Evolutionary conservation across 2,797 vertebrate genomes (phyloP), one percentile per base, ranked within the genome.

Genomic region (Lycodopsis pacificus): DNA sequence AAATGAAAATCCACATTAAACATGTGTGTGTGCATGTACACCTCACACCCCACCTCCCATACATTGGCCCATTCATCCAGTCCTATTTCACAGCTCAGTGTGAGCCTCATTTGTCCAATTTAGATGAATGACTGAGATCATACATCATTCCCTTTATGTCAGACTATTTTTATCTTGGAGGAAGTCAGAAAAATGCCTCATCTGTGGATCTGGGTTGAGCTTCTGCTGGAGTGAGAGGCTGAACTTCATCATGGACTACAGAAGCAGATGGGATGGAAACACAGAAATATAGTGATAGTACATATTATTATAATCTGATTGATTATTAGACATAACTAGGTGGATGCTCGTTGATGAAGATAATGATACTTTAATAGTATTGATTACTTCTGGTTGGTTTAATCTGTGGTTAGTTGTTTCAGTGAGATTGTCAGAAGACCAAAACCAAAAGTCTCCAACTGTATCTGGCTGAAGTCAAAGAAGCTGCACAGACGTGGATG

Each of bases 81-180:
- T 25, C 36, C 64, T 75, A 40, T 71, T 85, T 93, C 87, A 83
- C 88, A 81, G 83, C 78, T 90, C 87, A 79, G 76, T 87, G 84
- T 87, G 87, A 87, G 84, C 86, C 92, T 93, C 87, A 88, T 93
- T 93, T 89, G 89, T 91, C 85, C 85, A 91, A 92, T 92, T 92
- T 86, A 87, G 86, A 89, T 89, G 85, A 91, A 88, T 91, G 83
- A 90, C 87, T 88, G 76, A 84, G 87, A 89, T 92, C 89, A 84
- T 91, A 89, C 86, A 87, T 92, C 89, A 85, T 81, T 86, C 74
- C 72, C 81, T 74, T 76, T 74, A 80, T 73, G 84, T 88, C 77
- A 66, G 51, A 83, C 86, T 86, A 84, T 90, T 89, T 89, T 83
- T 86, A 84, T 88, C 82, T 65, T 20, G 44, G 77, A 84, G 79